Conservation (phyloP, 2,797 vertebrate species). For the Anabacerthia variegaticeps region DNA sequence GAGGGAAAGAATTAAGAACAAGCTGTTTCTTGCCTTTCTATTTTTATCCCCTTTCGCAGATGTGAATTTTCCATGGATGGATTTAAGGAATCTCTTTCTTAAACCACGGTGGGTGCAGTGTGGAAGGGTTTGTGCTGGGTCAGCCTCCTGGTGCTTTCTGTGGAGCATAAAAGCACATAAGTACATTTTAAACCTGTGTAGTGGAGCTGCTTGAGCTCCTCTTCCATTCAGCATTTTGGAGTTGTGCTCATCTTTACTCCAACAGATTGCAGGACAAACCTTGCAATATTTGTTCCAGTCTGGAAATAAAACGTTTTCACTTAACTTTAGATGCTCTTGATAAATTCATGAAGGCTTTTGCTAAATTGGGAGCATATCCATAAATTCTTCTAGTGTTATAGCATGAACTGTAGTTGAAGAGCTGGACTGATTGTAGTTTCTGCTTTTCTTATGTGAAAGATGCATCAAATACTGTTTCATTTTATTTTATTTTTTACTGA, state of each 20-base stretch:
- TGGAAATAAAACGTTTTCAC: not conserved
- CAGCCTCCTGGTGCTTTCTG: not conserved
- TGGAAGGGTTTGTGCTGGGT: not conserved
- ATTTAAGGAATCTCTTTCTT: not conserved
- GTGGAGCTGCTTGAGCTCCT: not conserved
- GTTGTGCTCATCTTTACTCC: not conserved
- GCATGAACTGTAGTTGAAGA: not conserved
- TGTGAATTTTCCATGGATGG: conserved; percentile 1
- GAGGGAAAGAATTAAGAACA: not conserved
- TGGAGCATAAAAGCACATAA: not conserved
- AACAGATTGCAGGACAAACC: not conserved
- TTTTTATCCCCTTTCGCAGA: not conserved
- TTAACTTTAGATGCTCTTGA: not conserved
- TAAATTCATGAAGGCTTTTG: not conserved
- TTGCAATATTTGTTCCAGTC: not conserved
- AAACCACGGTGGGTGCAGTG: not conserved
- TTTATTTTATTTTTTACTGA: not conserved
- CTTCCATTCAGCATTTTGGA: not conserved
- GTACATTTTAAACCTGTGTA: not conserved
- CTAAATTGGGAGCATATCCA: not conserved
- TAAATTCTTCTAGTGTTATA: fast-evolving
- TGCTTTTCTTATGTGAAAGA: not conserved
- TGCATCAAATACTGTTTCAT: not conserved
- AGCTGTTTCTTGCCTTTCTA: not conserved
- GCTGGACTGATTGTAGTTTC: not conserved